Base-by-base conservation (phyloP, 1,140 invertebrate species). In the Forficula auricularia region DNA sequence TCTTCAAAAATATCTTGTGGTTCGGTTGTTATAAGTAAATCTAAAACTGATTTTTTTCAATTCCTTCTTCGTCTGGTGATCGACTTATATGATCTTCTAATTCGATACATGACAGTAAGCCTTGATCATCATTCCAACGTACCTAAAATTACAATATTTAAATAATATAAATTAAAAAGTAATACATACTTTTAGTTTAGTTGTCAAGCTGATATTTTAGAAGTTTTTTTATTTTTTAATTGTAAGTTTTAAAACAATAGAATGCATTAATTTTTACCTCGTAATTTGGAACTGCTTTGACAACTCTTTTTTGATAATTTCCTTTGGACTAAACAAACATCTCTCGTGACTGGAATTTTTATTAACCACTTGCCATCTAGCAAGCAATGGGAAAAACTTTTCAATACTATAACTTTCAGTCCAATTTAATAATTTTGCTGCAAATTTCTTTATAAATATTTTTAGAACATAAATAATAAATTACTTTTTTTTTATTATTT, bases 381-480 rank as follows among this genome's bases (percentile, higher is more conserved):
- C 83, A 3, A 80, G 54, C 10, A 89, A 54, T 0, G 82, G 79
- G 41, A 87, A 64, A 46, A 83, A 75, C 59, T 87, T 87, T 48
- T 77, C 71, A 44, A 82, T 73, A 32, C 75, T 68, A 54, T 86
- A 84, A 16, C 73, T 65, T 53, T 75, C 69, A n/a, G 75, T 68
- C 83, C 83, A 89, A 43, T 66, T 63, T 32, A 85, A 54, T 51
- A 75, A 68, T 41, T 61, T 63, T 0, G 61, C 63, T 57, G 81
- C 72, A 50, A 82, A 70, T 56, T 69, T 70, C 72, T 79, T 50
- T 41, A 66, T 65, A 49, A 42, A 33, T 41, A 44, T 46, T 27
- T 38, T 41, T 44, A 19, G 43, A 14, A 43, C 14, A 3, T 27
- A 32, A 35, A 20, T 32, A 37, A 45, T 42, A 47, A 33, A 40